phyloP scores from a whole-genome alignment of 92 coral and sea anemone genomes.

The Pocillopora grandis region DNA sequence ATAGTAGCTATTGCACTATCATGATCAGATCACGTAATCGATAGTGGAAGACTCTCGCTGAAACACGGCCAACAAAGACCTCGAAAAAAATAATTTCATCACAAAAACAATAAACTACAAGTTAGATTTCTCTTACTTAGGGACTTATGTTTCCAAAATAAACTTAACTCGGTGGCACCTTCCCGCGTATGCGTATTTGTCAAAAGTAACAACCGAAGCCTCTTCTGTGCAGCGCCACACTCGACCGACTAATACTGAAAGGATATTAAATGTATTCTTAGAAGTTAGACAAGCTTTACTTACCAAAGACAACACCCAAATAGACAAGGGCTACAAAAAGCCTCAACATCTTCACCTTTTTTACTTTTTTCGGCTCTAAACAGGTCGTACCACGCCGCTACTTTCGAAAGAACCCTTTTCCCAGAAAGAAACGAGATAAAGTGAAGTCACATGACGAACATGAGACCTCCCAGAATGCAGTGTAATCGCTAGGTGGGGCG shows the following conservation, averaged over 20 bases:
- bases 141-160: too few relatives aligned
- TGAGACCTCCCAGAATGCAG: constrained; percentile 27
- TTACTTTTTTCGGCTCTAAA: neutral
- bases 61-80: too few relatives aligned
- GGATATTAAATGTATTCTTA: neutral
- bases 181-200: too few relatives aligned
- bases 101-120: too few relatives aligned
- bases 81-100: too few relatives aligned
- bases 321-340: neutral
- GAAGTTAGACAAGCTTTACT: neutral
- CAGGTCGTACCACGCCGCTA: neutral
- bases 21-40: too few relatives aligned
- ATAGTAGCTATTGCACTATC: too few relatives aligned
- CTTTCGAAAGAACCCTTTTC: constrained; percentile 2
- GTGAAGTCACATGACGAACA: constrained; percentile 48
- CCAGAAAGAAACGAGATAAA: neutral
- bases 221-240: too few relatives aligned
- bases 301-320: constrained; percentile 27
- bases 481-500: neutral
- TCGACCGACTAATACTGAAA: neutral
- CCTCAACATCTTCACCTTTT: constrained; percentile 25
- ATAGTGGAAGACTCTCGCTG: too few relatives aligned
- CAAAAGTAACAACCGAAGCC: too few relatives aligned
- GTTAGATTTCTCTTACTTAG: too few relatives aligned
- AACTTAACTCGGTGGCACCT: too few relatives aligned